Base-by-base conservation (phyloP, 2,797 vertebrate genomes). In the Clarias pachynema region DNA sequence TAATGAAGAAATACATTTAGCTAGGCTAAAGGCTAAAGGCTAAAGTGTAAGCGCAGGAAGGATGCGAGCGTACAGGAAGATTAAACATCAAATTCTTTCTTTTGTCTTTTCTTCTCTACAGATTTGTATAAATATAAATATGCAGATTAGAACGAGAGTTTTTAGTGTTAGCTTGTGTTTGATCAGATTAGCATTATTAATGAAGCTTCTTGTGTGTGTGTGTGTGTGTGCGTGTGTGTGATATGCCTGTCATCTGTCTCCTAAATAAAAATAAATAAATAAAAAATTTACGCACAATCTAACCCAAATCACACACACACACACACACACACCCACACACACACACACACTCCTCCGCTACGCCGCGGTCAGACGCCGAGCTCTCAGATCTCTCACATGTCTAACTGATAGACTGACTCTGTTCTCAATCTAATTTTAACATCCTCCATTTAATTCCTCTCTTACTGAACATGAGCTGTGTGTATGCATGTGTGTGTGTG, bases 401-500 rank as follows among this genome's bases (percentile, higher is more conserved):
- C 40, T 73, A 73, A 73, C 49, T 73, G 70, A 49, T 73, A 53
- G 24, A 53, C 40, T 53, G 70, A 24, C 70, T 73, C 24, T 53
- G 70, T 73, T 73, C 22, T 49, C 49, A 73, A 73, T 73, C 70
- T 49, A 72, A 73, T 73, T 26, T 49, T 73, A 73, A 73, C 40
- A 73, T 73, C 44, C 16, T n/a, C 49, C 44, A 53, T 73, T 73
- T 73, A 49, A 73, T 73, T 53, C 24, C 12, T 73, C 44, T 73
- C 70, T 26, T 73, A 26, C 40, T 49, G 70, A 73, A 73, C 24
- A 49, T 73, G 70, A 26, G 70, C 24, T 7, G 37, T 24, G 37
- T 72, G 69, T 44, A 20, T 40, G 34, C 20, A 31, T 68, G 16
- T 68, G 66, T 70, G 68, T 37, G 68, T 69, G 66, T 69, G 68